Evolutionary conservation across 2,113 vertebrate species (phyloP), one percentile per base, ranked within the genome.

Genomic region (Microcebus jonahi): DNA sequence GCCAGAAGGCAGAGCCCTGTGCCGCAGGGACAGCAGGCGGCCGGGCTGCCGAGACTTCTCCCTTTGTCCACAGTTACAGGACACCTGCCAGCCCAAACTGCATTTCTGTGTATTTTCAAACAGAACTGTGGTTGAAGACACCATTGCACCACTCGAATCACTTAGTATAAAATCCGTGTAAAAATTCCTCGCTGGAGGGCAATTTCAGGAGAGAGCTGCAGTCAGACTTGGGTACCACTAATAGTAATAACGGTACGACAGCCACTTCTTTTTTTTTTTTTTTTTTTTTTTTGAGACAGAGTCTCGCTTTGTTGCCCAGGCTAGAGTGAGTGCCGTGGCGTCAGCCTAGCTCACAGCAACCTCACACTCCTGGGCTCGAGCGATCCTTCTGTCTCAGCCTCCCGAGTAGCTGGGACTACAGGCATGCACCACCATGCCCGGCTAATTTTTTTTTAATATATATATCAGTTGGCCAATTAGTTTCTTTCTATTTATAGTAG

Each of bases 1-100:
- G 21, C 18, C 13, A 0, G n/a, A 27, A 81, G 27, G 27, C 8
- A 29, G 53, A 91, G 23, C 9, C 18, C 67, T 12, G 8, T 2
- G 7, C 6, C 2, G 50, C 10, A 5, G 13, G 15, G 29, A 42
- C 18, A 5, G 31, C 9, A 57, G 70, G 8, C 15, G 2, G 8
- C 10, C 25, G 9, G 3, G 85, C 18, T 6, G 2, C 42, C 29
- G 1, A 11, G 55, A 20, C 34, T 61, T 77, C 20, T 84, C 90
- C 2, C 67, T 31, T 55, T 11, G 12, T 1, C 55, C 42, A 20
- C 27, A 1, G 7, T 3, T 65, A 1, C 1, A 25, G 75, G 20
- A 59, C 14, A 70, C n/a, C 21, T 39, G 73, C 91, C 82, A 0
- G 0, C n/a, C 21, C 17, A 23, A 89, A 70, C 71, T 5, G n/a